These are phyloP conservation scores for Melanargia galathea DNA, from an alignment of 2,888 invertebrate genomes.

Conservation along the genomic window DNA sequence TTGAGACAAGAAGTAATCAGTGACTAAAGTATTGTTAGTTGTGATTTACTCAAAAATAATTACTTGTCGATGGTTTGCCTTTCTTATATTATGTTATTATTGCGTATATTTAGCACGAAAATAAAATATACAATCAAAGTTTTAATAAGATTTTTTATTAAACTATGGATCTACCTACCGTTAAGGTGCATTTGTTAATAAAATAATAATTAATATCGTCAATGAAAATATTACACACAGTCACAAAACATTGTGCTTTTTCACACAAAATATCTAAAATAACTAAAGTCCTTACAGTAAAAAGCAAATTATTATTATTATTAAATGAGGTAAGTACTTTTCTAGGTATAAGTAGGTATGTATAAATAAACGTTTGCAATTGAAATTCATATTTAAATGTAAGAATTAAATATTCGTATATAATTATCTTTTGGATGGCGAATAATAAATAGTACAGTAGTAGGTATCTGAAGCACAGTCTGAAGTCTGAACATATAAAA, in stretches of 20 bases:
- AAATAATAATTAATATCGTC: background rate
- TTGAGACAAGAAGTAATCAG: background rate
- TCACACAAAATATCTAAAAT: background rate
- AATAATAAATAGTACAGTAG: no score
- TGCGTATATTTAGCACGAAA: constrained; percentile 20
- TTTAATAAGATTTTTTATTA: constrained; percentile 11
- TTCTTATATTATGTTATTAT: background rate
- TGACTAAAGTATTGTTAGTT: constrained; percentile 15
- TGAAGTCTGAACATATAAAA: no score
- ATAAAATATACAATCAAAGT: constrained; percentile 22
- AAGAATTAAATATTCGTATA: no score
- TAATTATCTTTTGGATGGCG: no score
- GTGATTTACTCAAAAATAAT: constrained; percentile 11
- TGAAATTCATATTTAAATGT: no score
- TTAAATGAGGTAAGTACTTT: no score
- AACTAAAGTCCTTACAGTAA: no score
- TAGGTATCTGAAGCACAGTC: no score
- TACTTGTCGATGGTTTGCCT: constrained; percentile 15
- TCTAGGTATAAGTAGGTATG: no score
- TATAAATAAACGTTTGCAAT: no score
- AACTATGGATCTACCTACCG: background rate
- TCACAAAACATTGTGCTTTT: background rate
- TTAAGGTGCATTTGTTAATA: background rate
- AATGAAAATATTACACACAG: background rate
- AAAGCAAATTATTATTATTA: no score